Conservation (phyloP, 2,888 invertebrate species). For the Eupithecia dodoneata region DNA sequence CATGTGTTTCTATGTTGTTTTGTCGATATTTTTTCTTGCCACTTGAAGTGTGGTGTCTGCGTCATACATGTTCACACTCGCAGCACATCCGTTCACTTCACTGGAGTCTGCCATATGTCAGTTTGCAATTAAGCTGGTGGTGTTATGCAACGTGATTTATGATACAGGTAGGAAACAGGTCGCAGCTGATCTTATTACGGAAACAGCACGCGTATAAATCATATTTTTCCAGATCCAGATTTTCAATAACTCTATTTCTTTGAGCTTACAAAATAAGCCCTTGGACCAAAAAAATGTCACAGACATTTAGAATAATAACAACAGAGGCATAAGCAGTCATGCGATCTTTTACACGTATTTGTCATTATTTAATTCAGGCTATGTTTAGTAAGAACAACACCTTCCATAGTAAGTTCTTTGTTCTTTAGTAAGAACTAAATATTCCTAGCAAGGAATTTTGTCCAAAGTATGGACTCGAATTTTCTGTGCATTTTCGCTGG, state of each 20-base stretch:
- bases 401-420: neutral
- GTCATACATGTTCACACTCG: slow-evolving; percentile 37
- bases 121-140: slow-evolving; percentile 33
- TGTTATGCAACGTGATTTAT: slow-evolving; percentile 37
- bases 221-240: no score
- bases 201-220: slow-evolving; percentile 12
- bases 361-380: neutral
- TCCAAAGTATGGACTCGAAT: no score
- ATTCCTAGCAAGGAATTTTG: no score
- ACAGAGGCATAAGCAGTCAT: no score
- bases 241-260: no score
- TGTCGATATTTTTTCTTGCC: slow-evolving; percentile 31
- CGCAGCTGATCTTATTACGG: slow-evolving; percentile 24
- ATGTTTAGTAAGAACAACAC: neutral
- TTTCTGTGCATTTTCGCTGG: no score
- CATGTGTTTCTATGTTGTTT: slow-evolving; percentile 32
- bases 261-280: no score
- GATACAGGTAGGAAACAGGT: slow-evolving; percentile 10
- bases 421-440: no score
- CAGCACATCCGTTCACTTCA: slow-evolving; percentile 42
- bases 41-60: slow-evolving; percentile 29
- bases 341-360: neutral
- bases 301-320: neutral
- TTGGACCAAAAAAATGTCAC: neutral
- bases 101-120: slow-evolving; percentile 37